These are phyloP conservation scores for Pandemis cinnamomeana DNA, from an alignment of 2,888 invertebrate species.

Conservation along the genomic window DNA sequence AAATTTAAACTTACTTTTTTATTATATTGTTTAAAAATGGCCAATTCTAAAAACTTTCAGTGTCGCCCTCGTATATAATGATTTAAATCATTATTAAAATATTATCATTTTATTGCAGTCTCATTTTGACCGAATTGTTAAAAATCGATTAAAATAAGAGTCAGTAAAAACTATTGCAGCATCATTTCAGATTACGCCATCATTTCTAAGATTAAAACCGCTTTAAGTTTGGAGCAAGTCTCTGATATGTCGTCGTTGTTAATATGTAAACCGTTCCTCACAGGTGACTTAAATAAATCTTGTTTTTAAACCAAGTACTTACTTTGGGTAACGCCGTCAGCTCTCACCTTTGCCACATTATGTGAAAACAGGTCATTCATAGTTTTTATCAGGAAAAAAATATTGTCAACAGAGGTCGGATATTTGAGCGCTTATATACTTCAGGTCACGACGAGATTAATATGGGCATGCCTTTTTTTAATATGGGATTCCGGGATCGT, in stretches of 20 bases:
- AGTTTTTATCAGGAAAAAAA: too few species aligned
- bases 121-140: slow-evolving; percentile 15
- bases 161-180: slow-evolving; percentile 16
- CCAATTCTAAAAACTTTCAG: too few species aligned
- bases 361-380: too few species aligned
- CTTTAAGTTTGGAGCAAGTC: not conserved
- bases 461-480: too few species aligned
- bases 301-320: not conserved
- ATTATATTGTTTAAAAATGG: too few species aligned
- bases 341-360: too few species aligned
- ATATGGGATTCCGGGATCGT: too few species aligned
- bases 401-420: too few species aligned
- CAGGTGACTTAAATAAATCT: not conserved
- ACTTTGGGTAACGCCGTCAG: too few species aligned
- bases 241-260: not conserved
- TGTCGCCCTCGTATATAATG: slow-evolving; percentile 29
- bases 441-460: too few species aligned
- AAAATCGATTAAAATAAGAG: slow-evolving; percentile 26
- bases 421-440: too few species aligned
- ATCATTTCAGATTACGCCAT: slow-evolving; percentile 17
- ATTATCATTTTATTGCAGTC: not conserved
- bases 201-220: not conserved
- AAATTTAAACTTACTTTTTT: too few species aligned
- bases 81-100: slow-evolving; percentile 5
- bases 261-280: not conserved